Base-by-base conservation (phyloP, 2,797 vertebrate genomes). In the Melanotaenia pygmaea region DNA sequence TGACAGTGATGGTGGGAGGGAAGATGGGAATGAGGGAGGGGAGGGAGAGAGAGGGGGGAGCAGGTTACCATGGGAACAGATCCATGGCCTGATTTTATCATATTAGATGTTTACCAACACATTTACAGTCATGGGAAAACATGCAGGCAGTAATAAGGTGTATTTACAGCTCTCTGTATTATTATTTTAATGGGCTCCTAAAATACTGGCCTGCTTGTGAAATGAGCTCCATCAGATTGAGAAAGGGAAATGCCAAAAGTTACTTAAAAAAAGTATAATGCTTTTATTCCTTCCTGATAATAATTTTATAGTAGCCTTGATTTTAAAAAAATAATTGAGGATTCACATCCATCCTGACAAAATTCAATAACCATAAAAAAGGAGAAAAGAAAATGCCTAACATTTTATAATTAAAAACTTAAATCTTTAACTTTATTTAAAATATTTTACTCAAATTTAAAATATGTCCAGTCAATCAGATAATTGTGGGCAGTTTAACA, bases 1-100 rank as follows among this genome's bases (percentile, higher is more conserved):
- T 92, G 89, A 94, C 91, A 91, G 86, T 74, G 84, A 83, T 90
- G 79, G 85, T 79, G 82, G 86, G 87, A 88, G 88, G 80, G 79
- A 86, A 67, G 83, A 72, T 43, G 60, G 63, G 76, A 74, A 34
- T 59, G 66, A 59, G 67, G 60, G 67, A 72, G 37, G 53, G 66
- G 66, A 59, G 67, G 60, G 67, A 72, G 37, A 45, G 66, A 37
- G 53, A 47, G 54, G 66, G 77, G 79, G 79, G 72, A 86, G 84
- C 80, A 89, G 86, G 88, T 92, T 90, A 87, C 82, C 74, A 79
- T 24, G 37, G 77, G 51, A 91, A 89, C 78, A 84, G 76, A 86
- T 87, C 78, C 70, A 77, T 58, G 64, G 74, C 79, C 82, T 77
- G 70, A 81, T 90, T 86, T 83, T 74, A 87, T 85, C 35, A 67